These are phyloP conservation scores for Polymixis flavicincta DNA, from an alignment of 2,888 invertebrate species.

Conservation along the genomic window DNA sequence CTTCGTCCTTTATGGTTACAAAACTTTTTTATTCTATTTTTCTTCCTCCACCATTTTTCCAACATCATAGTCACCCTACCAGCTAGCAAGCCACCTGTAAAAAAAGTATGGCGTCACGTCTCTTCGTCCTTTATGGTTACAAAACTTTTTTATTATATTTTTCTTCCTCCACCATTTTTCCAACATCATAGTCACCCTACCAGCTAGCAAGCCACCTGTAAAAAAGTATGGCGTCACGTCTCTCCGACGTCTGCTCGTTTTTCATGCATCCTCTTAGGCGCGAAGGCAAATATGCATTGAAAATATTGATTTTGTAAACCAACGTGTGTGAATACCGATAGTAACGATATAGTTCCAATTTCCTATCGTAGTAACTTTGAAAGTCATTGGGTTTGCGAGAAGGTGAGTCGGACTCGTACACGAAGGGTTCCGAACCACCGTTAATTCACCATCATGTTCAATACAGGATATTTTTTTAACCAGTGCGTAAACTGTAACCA, in stretches of 20 bases:
- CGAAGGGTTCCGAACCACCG: too few relatives aligned
- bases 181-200: slow-evolving; percentile 17
- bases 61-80: slow-evolving; percentile 18
- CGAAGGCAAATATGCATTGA: slow-evolving; percentile 39
- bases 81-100: slow-evolving; percentile 19
- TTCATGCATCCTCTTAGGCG: slow-evolving; percentile 43
- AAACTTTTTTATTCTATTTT: not conserved
- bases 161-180: not conserved
- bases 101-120: slow-evolving; percentile 9
- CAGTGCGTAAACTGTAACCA: too few relatives aligned
- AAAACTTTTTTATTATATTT: not conserved
- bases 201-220: slow-evolving; percentile 10
- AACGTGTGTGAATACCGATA: not conserved
- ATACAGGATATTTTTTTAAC: too few relatives aligned
- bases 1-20: not conserved
- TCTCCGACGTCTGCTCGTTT: slow-evolving; percentile 47
- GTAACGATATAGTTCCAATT: not conserved
- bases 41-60: not conserved
- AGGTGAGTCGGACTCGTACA: not conserved
- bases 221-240: slow-evolving; percentile 42
- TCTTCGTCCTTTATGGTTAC: not conserved
- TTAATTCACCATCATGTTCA: too few relatives aligned
- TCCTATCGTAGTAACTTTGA: not conserved
- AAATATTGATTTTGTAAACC: slow-evolving; percentile 32
- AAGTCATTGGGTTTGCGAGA: not conserved